Base-by-base conservation (phyloP, 1,140 invertebrate species). In the Globodera rostochiensis region DNA sequence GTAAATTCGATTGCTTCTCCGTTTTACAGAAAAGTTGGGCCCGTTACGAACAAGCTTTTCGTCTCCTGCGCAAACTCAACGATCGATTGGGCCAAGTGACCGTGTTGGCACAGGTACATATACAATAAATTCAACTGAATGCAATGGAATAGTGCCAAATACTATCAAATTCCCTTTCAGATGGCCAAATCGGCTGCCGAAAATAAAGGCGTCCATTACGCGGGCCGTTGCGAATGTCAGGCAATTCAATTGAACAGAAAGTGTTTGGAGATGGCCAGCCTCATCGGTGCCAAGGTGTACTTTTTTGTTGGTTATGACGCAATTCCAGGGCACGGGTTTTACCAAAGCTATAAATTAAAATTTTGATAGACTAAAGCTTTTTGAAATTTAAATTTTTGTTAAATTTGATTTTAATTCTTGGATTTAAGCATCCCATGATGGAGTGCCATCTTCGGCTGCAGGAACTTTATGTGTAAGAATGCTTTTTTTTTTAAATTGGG, bases 141-240 rank as follows among this genome's bases (percentile, higher is more conserved):
- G 36, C 36, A 36, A 36, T 36, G 1, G 3, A 36, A 88, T 87
- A 83, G 36, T 45, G 70, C 70, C 70, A 71, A 71, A 71, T 2
- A 9, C 0, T 6, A 80, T 64, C 57, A 15, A 4, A 6, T 15
- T 64, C 13, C 5, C 1, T 1, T 11, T 53, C 19, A 82, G 79
- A 87, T 88, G 87, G 88, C 88, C 4, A 90, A 90, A 80, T 89
- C 87, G 19, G 88, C 88, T 47, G 86, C 86, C 19, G 88, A 89
- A 82, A 84, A 81, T n/a, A 78, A 78, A 69, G 77, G 77, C 70
- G 79, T 81, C 79, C 88, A 89, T 79, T 90, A 89, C 77, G 86
- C 89, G 19, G 88, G 88, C 13, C 88, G 89, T 79, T 89, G 88
- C 74, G 88, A 89, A 78, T 89, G 88, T 78, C 88, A 89, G 21